Conservation (phyloP, 2,113 vertebrate genomes). For the Crotalus tigris region DNA sequence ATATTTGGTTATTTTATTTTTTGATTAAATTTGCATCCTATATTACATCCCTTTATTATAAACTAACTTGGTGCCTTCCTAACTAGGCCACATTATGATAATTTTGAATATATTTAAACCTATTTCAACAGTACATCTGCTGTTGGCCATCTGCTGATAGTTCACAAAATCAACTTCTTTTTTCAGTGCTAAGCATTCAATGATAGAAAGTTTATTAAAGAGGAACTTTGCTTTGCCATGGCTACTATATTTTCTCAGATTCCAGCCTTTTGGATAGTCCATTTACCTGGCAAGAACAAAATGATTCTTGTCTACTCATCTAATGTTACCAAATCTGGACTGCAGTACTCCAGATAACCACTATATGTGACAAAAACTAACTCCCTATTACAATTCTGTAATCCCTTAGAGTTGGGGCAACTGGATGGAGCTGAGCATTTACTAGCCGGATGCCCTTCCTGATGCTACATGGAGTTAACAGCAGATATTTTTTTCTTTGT, state of each 20-base stretch:
- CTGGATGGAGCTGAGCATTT: not conserved
- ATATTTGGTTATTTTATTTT: not conserved
- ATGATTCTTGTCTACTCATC: not conserved
- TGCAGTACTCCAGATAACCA: not conserved
- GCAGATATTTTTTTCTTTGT: not conserved
- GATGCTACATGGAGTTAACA: not conserved
- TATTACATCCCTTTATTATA: not conserved
- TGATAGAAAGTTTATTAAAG: not conserved
- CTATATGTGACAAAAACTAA: not conserved
- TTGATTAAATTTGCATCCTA: not conserved
- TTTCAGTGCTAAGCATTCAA: not conserved
- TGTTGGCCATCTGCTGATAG: not conserved
- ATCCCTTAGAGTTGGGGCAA: not conserved
- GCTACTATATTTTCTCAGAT: not conserved
- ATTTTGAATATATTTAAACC: not conserved
- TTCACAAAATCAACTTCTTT: not conserved
- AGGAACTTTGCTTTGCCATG: not conserved
- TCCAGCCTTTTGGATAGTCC: not conserved
- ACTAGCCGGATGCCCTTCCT: not conserved
- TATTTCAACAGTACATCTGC: not conserved
- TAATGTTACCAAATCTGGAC: not conserved
- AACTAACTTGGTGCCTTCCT: not conserved
- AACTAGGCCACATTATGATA: not conserved
- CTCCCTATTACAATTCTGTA: not conserved
- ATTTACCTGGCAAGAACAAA: not conserved